phyloP scores from a whole-genome alignment of 2,797 vertebrate species.

The Macrochelys suwanniensis region DNA sequence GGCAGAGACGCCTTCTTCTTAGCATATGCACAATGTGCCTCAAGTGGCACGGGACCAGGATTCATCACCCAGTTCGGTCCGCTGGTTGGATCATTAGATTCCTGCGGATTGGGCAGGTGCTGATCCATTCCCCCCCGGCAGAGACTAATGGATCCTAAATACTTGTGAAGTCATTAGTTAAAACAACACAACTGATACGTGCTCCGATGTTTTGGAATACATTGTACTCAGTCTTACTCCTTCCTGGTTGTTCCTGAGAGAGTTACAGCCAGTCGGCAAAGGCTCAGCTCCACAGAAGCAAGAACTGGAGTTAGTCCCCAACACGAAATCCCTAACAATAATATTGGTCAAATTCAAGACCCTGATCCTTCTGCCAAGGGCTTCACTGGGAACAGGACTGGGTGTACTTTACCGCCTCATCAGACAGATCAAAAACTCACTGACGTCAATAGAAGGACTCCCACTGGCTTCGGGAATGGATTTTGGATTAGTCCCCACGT shows the following conservation, averaged over 20 bases:
- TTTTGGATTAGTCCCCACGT: background rate
- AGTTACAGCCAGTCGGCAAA: background rate
- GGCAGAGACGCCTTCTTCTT: background rate
- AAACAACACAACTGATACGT: background rate
- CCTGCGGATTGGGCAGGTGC: too few relatives aligned
- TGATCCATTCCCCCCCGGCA: background rate
- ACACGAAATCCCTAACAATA: background rate
- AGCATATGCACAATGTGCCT: too few relatives aligned
- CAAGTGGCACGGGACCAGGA: too few relatives aligned
- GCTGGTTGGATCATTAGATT: too few relatives aligned
- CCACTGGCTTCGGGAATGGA: background rate
- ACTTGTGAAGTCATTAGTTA: background rate
- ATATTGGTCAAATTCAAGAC: constrained; percentile 7
- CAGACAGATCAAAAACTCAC: background rate
- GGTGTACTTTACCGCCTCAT: background rate
- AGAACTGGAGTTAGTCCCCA: constrained; percentile 24
- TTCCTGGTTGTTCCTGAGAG: accelerated
- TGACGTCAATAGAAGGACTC: background rate
- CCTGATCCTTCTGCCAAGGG: background rate
- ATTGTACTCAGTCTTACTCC: background rate
- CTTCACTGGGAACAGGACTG: background rate
- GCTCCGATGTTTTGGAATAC: accelerated
- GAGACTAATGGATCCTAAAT: background rate
- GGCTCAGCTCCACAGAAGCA: background rate
- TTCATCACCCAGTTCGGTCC: too few relatives aligned